Conservation (phyloP, 2,888 invertebrate species). For the Stenichneumon culpator region DNA sequence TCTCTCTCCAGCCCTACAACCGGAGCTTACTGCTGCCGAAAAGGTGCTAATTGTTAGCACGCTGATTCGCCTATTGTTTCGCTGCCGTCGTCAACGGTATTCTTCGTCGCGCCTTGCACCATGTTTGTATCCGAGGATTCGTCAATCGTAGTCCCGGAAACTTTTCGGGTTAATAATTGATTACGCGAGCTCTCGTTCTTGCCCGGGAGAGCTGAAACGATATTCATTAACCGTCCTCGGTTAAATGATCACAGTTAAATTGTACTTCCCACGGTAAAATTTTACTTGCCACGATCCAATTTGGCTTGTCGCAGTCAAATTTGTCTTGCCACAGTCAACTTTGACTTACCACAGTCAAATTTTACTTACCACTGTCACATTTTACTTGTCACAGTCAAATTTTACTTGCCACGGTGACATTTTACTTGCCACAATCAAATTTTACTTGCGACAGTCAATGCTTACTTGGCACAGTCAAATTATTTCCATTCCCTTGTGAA, state of each 20-base stretch:
- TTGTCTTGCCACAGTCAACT: too few relatives aligned
- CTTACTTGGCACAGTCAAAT: too few relatives aligned
- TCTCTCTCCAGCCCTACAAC: not conserved
- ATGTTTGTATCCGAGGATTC: slow-evolving; percentile 6
- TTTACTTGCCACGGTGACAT: too few relatives aligned
- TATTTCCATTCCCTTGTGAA: too few relatives aligned
- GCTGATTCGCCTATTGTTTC: slow-evolving; percentile 56
- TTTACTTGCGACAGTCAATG: too few relatives aligned
- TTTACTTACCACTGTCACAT: too few relatives aligned
- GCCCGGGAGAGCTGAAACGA: not conserved
- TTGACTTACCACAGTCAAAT: too few relatives aligned
- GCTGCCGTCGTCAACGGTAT: slow-evolving; percentile 28
- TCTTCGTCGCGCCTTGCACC: not conserved
- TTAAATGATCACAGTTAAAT: not conserved
- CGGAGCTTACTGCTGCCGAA: not conserved
- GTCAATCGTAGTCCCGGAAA: not conserved
- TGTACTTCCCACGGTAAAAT: too few relatives aligned
- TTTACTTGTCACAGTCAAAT: too few relatives aligned
- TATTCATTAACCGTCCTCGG: not conserved
- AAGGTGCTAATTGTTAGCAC: slow-evolving; percentile 58
- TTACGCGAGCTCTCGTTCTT: not conserved
- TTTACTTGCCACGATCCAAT: too few relatives aligned
- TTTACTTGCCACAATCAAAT: too few relatives aligned
- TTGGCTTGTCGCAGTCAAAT: too few relatives aligned
- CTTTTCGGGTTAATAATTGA: not conserved